A percentile compares a stretch with the other conserved stretches of the same genome.
phyloP scores from a whole-genome alignment of 1,140 invertebrate species.

The Zaprionus africanus region DNA sequence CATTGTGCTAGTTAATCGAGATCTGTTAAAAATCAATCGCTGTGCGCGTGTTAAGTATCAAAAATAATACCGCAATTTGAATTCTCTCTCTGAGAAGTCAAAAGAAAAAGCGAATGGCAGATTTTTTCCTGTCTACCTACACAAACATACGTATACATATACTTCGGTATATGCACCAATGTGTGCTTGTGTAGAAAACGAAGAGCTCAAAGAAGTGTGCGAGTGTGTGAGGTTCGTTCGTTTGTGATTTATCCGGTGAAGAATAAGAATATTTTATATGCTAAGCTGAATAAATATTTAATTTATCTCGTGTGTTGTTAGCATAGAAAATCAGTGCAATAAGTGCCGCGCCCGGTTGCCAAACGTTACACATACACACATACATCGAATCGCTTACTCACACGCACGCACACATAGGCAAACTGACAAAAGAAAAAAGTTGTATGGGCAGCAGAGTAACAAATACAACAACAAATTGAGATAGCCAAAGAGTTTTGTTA shows the following conservation, averaged over 20 bases:
- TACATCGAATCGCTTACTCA: slow-evolving; percentile 38
- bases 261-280: slow-evolving; percentile 52
- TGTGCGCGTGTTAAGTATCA: slow-evolving; percentile 65
- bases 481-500: slow-evolving; percentile 53
- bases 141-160: slow-evolving; percentile 67
- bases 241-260: slow-evolving; percentile 42
- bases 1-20: slow-evolving; percentile 63
- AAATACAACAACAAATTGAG: slow-evolving; percentile 53
- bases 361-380: slow-evolving; percentile 58
- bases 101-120: slow-evolving; percentile 70
- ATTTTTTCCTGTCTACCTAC: slow-evolving; percentile 80
- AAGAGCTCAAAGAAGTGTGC: slow-evolving; percentile 36
- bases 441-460: slow-evolving; percentile 61
- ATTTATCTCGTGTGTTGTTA: slow-evolving; percentile 27
- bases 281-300: slow-evolving; percentile 17
- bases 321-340: slow-evolving; percentile 49
- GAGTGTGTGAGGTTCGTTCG: slow-evolving; percentile 17
- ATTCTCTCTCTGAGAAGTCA: slow-evolving; percentile 30
- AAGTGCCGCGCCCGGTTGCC: slow-evolving; percentile 72
- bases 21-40: slow-evolving; percentile 48
- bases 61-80: slow-evolving; percentile 44
- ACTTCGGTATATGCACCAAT: slow-evolving; percentile 47
- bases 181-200: slow-evolving; percentile 49
- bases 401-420: slow-evolving; percentile 35
- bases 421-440: slow-evolving; percentile 74